A percentile compares a stretch with the other conserved stretches of the same genome.
phyloP scores from a whole-genome alignment of 1,140 invertebrate species.

The Bicyclus anynana region DNA sequence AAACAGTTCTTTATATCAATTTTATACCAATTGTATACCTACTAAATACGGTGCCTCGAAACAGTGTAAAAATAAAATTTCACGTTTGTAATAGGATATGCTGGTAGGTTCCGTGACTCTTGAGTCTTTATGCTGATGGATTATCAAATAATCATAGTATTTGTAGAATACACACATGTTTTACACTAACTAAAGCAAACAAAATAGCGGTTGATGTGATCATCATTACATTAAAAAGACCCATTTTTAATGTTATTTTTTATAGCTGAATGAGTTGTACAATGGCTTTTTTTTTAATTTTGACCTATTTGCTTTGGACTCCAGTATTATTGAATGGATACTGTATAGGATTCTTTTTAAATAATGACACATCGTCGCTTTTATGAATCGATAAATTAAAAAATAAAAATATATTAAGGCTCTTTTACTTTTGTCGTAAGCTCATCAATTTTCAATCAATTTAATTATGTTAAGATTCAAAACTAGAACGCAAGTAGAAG shows the following conservation, averaged over 20 bases:
- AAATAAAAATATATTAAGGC: slow-evolving; percentile 2
- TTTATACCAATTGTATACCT: slow-evolving; percentile 66
- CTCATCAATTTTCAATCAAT: slow-evolving; percentile 14
- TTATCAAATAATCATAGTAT: neutral
- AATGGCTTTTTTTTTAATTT: neutral
- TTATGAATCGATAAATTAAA: neutral
- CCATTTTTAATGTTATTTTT: no score
- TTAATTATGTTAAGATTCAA: slow-evolving; percentile 5
- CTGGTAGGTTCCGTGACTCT: slow-evolving; percentile 56
- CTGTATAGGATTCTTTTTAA: no score
- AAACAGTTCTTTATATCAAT: slow-evolving; percentile 72
- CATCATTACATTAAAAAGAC: neutral
- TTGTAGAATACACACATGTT: neutral
- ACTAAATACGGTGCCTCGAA: slow-evolving; percentile 62
- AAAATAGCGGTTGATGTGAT: slow-evolving; percentile 1
- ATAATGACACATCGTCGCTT: neutral
- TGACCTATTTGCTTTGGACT: neutral
- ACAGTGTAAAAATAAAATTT: slow-evolving; percentile 68
- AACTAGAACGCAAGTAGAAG: slow-evolving; percentile 18
- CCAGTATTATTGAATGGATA: no score
- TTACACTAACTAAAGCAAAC: neutral
- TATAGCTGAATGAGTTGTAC: neutral
- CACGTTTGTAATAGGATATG: slow-evolving; percentile 47
- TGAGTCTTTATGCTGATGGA: slow-evolving; percentile 5
- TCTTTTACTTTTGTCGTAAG: slow-evolving; percentile 12